phyloP scores from a whole-genome alignment of 2,797 vertebrate species.

The Morelia viridis region DNA sequence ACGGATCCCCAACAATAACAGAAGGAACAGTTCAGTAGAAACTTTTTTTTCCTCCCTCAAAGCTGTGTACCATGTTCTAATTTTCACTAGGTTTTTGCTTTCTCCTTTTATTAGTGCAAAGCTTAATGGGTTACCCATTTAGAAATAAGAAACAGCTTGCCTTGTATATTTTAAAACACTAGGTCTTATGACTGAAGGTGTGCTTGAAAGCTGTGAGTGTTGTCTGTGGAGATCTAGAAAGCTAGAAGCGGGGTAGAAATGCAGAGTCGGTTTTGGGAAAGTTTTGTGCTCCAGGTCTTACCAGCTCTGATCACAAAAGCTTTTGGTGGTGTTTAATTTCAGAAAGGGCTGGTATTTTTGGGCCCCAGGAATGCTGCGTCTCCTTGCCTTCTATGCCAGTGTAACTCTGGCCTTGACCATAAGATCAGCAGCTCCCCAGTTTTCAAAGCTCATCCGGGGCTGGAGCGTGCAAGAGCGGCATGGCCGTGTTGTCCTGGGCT shows the following conservation, averaged over 20 bases:
- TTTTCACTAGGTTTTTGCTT: neutral
- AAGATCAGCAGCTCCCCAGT: conserved; percentile 1
- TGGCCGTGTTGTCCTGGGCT: neutral
- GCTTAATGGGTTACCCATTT: neutral
- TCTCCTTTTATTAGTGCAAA: neutral
- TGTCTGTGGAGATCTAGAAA: neutral
- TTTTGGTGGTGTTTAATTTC: neutral
- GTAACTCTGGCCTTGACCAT: conserved; percentile 21
- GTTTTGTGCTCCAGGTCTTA: neutral
- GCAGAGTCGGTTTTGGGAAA: neutral
- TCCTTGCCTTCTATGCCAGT: conserved; percentile 38
- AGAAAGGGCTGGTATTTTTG: neutral
- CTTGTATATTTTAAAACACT: neutral
- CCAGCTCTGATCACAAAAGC: neutral
- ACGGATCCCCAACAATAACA: neutral
- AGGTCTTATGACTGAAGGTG: neutral
- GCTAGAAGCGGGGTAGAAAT: neutral
- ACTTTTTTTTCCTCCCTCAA: neutral
- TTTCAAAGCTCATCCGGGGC: conserved; percentile 17
- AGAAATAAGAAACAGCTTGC: neutral
- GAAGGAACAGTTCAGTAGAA: neutral
- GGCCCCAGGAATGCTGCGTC: neutral
- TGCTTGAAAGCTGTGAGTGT: neutral
- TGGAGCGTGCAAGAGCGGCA: neutral
- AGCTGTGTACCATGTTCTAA: neutral